Evolutionary conservation across 1,140 invertebrate species (phyloP).

Genomic region (Eumeta japonica): DNA sequence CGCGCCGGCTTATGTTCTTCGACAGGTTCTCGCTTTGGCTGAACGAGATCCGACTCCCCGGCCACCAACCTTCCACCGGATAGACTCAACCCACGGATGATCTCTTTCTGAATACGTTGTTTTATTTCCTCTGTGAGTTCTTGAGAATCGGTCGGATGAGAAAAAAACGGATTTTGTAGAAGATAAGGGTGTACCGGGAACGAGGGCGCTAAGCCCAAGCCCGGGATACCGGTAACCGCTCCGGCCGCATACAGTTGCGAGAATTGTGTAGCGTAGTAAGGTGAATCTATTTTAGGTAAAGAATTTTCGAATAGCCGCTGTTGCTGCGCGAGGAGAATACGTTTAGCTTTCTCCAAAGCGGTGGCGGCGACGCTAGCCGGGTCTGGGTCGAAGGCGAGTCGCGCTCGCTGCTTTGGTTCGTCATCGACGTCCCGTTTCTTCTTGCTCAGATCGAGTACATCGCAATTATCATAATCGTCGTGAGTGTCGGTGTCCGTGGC

Average conservation of each 20-base stretch:
- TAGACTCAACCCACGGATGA: slow-evolving; percentile 65
- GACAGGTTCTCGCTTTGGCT: slow-evolving; percentile 38
- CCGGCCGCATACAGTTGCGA: slow-evolving; percentile 59
- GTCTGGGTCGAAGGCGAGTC: slow-evolving; percentile 44
- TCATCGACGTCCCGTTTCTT: slow-evolving; percentile 62
- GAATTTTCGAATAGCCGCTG: slow-evolving; percentile 61
- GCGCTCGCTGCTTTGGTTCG: slow-evolving; percentile 31
- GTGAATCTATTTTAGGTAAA: slow-evolving; percentile 57
- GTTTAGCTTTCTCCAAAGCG: slow-evolving; percentile 52
- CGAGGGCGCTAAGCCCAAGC: slow-evolving; percentile 57
- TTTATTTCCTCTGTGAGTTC: slow-evolving; percentile 65
- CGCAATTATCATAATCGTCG: slow-evolving; percentile 44
- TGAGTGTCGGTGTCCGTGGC: no score
- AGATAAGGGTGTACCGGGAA: slow-evolving; percentile 61
- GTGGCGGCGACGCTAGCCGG: slow-evolving; percentile 24
- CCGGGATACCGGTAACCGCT: slow-evolving; percentile 45
- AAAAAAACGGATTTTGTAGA: slow-evolving; percentile 61
- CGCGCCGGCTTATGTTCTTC: slow-evolving; percentile 46
- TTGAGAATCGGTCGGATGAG: slow-evolving; percentile 58
- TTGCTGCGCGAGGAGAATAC: slow-evolving; percentile 61
- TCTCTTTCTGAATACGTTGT: slow-evolving; percentile 65
- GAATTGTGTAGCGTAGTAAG: slow-evolving; percentile 58
- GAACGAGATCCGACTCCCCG: slow-evolving; percentile 50
- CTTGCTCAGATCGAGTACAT: slow-evolving; percentile 85
- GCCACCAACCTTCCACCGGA: slow-evolving; percentile 66